These are phyloP conservation scores for Habroteleia sp. DNA, from an alignment of 2,888 invertebrate genomes.

Conservation along the genomic window DNA sequence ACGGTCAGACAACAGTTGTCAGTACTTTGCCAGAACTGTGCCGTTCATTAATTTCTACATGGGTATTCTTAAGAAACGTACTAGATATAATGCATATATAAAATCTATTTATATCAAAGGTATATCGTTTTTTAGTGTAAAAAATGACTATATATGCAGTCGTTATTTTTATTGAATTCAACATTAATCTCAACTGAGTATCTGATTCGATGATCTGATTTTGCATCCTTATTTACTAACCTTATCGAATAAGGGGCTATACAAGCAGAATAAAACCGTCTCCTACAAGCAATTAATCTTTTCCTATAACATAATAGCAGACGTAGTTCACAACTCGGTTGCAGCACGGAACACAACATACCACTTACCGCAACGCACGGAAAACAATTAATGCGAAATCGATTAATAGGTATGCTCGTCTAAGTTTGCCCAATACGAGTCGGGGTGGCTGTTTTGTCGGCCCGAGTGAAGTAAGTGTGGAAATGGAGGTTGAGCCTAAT, in stretches of 20 bases:
- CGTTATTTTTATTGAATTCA: too few species aligned
- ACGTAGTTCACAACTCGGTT: constrained; percentile 68
- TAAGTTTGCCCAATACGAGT: constrained; percentile 23
- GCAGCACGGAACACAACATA: constrained; percentile 75
- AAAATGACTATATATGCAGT: too few species aligned
- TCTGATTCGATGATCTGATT: too few species aligned
- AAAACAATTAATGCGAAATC: constrained; percentile 79
- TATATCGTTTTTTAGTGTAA: too few species aligned
- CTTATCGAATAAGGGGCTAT: constrained; percentile 23
- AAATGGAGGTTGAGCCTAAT: constrained; percentile 41
- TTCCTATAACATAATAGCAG: constrained; percentile 73
- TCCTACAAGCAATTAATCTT: constrained; percentile 73
- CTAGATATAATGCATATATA: too few species aligned
- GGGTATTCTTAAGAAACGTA: too few species aligned
- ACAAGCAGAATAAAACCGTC: constrained; percentile 66
- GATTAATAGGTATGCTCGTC: constrained; percentile 76
- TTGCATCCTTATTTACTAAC: constrained; percentile 9
- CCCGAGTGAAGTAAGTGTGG: constrained; percentile 22
- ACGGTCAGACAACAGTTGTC: too few species aligned
- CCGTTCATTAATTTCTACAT: too few species aligned
- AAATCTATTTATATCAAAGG: too few species aligned
- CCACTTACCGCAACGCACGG: constrained; percentile 74
- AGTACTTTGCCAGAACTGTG: too few species aligned
- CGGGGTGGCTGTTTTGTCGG: constrained; percentile 37
- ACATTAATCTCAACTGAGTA: too few species aligned